Evolutionary conservation across 2,888 invertebrate genomes (phyloP).

Genomic region (Aleiodes alternator): DNA sequence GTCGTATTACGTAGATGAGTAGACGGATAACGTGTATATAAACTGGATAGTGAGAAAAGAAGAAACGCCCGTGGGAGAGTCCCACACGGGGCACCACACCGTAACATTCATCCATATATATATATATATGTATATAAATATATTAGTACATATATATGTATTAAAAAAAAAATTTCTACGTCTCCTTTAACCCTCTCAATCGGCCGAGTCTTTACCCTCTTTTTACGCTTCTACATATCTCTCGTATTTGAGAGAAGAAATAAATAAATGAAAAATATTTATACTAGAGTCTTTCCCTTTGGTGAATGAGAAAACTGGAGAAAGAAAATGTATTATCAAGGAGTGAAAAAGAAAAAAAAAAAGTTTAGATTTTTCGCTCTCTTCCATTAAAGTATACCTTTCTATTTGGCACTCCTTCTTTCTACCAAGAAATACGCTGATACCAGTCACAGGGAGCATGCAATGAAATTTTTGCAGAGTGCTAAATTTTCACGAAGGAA

Average conservation of each 20-base stretch:
- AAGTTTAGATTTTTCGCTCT: no score
- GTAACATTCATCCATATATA: slow-evolving; percentile 62
- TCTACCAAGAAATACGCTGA: no score
- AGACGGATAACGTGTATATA: slow-evolving; percentile 54
- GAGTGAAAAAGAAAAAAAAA: no score
- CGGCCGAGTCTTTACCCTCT: slow-evolving; percentile 6
- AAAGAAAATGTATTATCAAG: slow-evolving; percentile 42
- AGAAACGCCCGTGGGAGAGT: slow-evolving; percentile 69
- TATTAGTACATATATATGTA: slow-evolving; percentile 1
- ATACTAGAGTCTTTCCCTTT: no score
- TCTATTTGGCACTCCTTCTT: neutral
- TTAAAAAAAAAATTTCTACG: neutral
- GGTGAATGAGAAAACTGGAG: slow-evolving; percentile 16
- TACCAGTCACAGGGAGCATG: no score
- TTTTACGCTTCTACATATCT: neutral
- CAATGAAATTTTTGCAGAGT: no score
- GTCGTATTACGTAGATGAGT: slow-evolving; percentile 57
- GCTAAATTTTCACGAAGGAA: no score
- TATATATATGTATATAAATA: neutral
- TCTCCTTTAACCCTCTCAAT: slow-evolving; percentile 2
- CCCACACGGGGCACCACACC: slow-evolving; percentile 73
- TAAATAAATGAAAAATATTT: no score
- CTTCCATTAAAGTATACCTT: no score
- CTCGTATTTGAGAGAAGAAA: neutral
- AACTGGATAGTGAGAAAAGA: slow-evolving; percentile 42